Conservation (phyloP, 2,113 vertebrate genomes). For the Paradoxurus hermaphroditus region DNA sequence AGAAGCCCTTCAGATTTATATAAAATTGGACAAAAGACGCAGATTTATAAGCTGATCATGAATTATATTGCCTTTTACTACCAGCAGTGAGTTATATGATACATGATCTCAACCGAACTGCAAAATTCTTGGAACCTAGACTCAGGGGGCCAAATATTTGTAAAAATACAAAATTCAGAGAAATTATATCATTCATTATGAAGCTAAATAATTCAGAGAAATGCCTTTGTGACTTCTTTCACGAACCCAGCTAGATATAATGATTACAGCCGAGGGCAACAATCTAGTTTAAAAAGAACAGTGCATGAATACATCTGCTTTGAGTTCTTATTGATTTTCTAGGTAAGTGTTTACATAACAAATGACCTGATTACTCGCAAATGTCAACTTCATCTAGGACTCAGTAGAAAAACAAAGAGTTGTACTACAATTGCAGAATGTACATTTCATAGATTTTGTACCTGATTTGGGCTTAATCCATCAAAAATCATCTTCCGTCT, state of each 20-base stretch:
- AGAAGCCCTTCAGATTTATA: not conserved
- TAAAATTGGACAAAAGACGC: not conserved
- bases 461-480: not conserved
- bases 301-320: not conserved
- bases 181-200: not conserved
- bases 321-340: not conserved
- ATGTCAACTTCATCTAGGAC: not conserved
- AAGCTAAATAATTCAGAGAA: conserved; percentile 15
- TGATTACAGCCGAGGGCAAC: not conserved
- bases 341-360: not conserved
- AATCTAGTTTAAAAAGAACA: not conserved
- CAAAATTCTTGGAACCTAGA: not conserved
- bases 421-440: not conserved
- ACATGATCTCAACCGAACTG: not conserved
- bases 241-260: not conserved
- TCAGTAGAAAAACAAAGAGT: not conserved
- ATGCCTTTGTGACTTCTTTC: not conserved
- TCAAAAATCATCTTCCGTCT: not conserved
- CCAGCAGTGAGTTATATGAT: not conserved
- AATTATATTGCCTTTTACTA: not conserved
- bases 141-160: not conserved
- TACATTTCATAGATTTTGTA: not conserved
- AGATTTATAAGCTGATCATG: not conserved
- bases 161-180: not conserved
- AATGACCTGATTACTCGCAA: not conserved